These are phyloP conservation scores for Elysia chlorotica DNA, from an alignment of 1,140 invertebrate species.

Conservation along the genomic window DNA sequence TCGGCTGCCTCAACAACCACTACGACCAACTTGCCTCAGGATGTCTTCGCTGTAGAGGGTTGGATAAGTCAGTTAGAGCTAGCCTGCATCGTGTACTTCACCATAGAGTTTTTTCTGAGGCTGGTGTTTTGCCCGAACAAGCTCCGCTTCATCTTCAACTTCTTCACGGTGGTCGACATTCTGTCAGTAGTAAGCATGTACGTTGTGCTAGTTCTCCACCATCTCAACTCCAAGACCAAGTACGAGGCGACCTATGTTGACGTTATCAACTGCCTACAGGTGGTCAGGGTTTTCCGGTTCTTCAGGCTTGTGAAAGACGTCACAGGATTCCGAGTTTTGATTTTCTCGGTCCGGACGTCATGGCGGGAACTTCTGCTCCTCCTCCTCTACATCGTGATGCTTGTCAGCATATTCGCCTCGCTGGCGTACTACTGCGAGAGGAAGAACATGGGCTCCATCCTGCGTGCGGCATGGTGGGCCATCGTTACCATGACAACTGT, in stretches of 20 bases:
- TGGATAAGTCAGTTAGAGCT: conserved; percentile 37
- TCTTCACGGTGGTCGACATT: conserved; percentile 99
- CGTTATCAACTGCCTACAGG: conserved; percentile 79
- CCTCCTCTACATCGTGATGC: conserved; percentile 35
- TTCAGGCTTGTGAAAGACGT: conserved; percentile 86
- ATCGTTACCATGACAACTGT: conserved; percentile 92
- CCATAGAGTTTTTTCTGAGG: conserved; percentile 52
- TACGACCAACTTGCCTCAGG: too few relatives aligned
- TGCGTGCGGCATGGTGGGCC: conserved; percentile 91
- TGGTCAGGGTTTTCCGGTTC: conserved; percentile 97
- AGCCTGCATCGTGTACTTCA: conserved; percentile 60
- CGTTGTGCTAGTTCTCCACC: conserved; percentile 22
- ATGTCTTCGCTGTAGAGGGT: neutral
- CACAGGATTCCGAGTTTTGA: conserved; percentile 77
- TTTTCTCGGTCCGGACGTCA: conserved; percentile 72
- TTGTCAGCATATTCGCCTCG: conserved; percentile 38
- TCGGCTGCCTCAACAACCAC: too few relatives aligned
- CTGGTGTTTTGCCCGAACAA: conserved; percentile 57
- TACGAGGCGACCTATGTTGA: conserved; percentile 26
- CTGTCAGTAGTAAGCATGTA: conserved; percentile 72
- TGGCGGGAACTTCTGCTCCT: conserved; percentile 39
- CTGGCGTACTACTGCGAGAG: conserved; percentile 59
- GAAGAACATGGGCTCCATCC: conserved; percentile 75
- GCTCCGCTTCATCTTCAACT: conserved; percentile 67
- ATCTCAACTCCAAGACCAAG: conserved; percentile 26